Evolutionary conservation across 2,113 vertebrate genomes (phyloP).

Genomic region (Brienomyrus brachyistius): DNA sequence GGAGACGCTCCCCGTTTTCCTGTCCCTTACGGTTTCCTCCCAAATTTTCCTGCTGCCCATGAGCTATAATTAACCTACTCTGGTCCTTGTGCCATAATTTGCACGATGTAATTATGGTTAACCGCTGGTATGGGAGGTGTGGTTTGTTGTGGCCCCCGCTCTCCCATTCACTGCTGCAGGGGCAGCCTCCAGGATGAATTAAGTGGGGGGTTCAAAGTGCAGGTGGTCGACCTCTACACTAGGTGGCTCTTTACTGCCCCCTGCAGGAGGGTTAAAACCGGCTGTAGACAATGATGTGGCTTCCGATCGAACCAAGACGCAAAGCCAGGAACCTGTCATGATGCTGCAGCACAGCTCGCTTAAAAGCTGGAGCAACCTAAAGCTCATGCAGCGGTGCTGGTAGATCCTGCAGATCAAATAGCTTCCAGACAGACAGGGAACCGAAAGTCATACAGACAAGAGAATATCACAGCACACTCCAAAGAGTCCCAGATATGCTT

Average conservation of each 20-base stretch:
- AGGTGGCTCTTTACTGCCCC: neutral
- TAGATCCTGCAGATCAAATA: neutral
- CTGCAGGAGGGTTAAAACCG: neutral
- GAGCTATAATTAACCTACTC: neutral
- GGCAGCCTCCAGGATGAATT: neutral
- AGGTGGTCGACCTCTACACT: neutral
- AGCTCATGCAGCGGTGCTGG: neutral
- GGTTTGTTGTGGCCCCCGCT: neutral
- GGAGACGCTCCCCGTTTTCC: neutral
- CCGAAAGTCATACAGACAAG: neutral
- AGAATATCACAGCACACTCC: neutral
- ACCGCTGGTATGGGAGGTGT: neutral
- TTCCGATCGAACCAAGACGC: neutral
- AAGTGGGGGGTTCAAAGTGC: neutral
- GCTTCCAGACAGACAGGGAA: neutral
- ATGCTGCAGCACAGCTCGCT: neutral
- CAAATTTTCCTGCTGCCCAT: neutral
- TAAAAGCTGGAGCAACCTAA: neutral
- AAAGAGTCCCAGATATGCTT: neutral
- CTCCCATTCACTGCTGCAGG: neutral
- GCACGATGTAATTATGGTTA: neutral
- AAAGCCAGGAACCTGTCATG: neutral
- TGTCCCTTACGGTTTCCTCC: neutral
- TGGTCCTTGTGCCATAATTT: neutral
- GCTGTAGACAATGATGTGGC: neutral